These are phyloP conservation scores for Carapus acus DNA, from an alignment of 2,797 vertebrate genomes.

Conservation along the genomic window DNA sequence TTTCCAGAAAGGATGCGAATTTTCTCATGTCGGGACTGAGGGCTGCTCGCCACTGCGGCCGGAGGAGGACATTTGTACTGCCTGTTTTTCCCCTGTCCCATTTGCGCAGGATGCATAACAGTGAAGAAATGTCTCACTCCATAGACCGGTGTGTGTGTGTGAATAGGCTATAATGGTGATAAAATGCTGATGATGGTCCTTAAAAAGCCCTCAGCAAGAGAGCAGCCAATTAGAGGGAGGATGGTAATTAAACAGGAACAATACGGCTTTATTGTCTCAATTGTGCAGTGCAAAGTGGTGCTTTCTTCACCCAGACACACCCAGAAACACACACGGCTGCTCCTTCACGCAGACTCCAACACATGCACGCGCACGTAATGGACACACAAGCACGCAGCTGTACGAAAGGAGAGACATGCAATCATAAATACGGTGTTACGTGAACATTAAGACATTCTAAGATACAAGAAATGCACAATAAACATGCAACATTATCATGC, in stretches of 20 bases:
- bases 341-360: neutral
- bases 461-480: neutral
- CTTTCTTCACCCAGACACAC: neutral
- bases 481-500: too few species aligned
- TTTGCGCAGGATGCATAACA: conserved; percentile 5
- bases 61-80: conserved; percentile 5
- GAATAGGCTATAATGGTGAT: conserved; percentile 27
- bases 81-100: neutral
- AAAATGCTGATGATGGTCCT: conserved; percentile 39
- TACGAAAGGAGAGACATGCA: neutral
- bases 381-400: neutral
- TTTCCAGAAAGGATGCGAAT: conserved; percentile 6
- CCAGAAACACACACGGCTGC: conserved; percentile 2
- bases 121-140: conserved; percentile 3
- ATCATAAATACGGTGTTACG: neutral
- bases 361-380: neutral
- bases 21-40: conserved; percentile 8
- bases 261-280: conserved; percentile 21
- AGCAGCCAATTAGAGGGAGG: conserved; percentile 34
- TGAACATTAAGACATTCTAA: neutral
- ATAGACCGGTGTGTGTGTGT: neutral
- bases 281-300: neutral
- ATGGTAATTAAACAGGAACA: conserved; percentile 31
- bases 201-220: conserved; percentile 31
- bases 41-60: neutral